Evolutionary conservation across 64 coral and sea anemone species (phyloP).

Genomic region (Porites australiensis): DNA sequence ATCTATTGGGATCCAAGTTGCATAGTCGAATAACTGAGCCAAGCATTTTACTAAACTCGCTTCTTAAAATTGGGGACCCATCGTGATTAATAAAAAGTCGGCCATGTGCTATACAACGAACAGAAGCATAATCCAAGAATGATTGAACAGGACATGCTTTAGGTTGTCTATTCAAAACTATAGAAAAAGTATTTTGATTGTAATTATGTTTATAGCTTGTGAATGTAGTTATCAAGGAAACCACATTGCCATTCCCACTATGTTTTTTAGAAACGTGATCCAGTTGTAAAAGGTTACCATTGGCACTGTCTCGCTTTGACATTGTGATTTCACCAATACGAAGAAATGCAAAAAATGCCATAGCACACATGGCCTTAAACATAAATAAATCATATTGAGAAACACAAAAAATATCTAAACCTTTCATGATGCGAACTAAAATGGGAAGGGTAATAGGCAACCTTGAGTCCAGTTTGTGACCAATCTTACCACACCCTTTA

Average conservation of each 20-base stretch:
- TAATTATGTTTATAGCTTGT: neutral
- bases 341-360: too few species aligned
- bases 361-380: too few species aligned
- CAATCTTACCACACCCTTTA: conserved; percentile 29
- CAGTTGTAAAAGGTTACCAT: too few species aligned
- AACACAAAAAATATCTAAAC: too few species aligned
- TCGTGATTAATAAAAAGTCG: neutral
- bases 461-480: too few species aligned
- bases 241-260: neutral
- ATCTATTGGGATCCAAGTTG: neutral
- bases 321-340: too few species aligned
- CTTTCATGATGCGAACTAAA: too few species aligned
- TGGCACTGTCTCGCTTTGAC: too few species aligned
- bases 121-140: neutral
- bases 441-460: too few species aligned
- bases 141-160: too few species aligned
- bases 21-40: neutral
- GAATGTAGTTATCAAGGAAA: neutral
- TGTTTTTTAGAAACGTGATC: neutral
- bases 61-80: neutral
- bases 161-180: neutral
- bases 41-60: neutral
- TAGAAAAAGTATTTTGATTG: conserved; percentile 3
- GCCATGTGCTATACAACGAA: neutral
- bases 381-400: too few species aligned